phyloP scores from a whole-genome alignment of 2,888 invertebrate genomes.

The Patella caerulea region DNA sequence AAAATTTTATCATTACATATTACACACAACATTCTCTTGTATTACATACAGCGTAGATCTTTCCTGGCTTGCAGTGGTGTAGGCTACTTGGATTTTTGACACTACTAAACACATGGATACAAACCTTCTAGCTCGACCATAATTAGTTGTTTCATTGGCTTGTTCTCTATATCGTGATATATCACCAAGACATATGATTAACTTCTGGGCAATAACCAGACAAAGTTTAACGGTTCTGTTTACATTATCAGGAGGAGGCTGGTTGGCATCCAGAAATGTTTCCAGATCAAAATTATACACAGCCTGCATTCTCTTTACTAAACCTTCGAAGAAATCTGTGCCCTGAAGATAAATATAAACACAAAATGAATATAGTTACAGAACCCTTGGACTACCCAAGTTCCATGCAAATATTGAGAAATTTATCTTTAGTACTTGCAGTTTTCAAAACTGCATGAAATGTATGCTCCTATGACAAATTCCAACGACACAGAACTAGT shows the following conservation, averaged over 20 bases:
- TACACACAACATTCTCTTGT: too few species aligned
- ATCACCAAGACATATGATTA: constrained; percentile 92
- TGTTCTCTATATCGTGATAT: constrained; percentile 91
- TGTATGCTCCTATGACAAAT: too few species aligned
- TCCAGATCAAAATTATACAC: constrained; percentile 82
- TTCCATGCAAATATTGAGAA: neutral
- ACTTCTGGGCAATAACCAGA: constrained; percentile 87
- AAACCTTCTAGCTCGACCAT: constrained; percentile 82
- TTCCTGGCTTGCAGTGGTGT: too few species aligned
- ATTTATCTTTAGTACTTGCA: neutral
- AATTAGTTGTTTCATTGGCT: constrained; percentile 85
- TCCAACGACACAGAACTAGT: too few species aligned
- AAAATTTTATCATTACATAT: too few species aligned
- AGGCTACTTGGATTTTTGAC: too few species aligned
- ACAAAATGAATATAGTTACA: neutral
- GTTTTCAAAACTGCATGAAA: too few species aligned
- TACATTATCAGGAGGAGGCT: constrained; percentile 72
- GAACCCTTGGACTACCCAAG: neutral
- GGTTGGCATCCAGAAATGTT: constrained; percentile 63
- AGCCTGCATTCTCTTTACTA: constrained; percentile 82
- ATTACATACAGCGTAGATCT: too few species aligned
- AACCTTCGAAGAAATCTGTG: constrained; percentile 80
- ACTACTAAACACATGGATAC: constrained; percentile 11
- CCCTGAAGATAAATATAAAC: constrained; percentile 54
- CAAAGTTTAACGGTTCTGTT: constrained; percentile 80